Evolutionary conservation across 2,797 vertebrate species (phyloP).

Genomic region (Limosa lapponica): DNA sequence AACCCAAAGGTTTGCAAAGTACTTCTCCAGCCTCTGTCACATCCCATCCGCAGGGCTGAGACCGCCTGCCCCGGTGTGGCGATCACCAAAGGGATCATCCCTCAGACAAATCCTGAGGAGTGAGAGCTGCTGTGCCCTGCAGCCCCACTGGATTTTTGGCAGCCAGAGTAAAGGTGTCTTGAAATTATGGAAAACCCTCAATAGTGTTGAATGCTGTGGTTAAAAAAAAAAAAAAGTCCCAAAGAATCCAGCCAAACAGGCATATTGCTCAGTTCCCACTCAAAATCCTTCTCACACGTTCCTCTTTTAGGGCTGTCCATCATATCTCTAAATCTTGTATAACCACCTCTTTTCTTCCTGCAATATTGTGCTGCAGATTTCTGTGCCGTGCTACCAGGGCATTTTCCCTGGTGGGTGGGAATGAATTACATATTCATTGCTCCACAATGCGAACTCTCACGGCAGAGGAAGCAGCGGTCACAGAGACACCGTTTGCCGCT

Average conservation of each 20-base stretch:
- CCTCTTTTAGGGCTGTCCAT: neutral
- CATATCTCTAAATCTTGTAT: neutral
- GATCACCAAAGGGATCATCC: neutral
- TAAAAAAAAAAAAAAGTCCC: neutral
- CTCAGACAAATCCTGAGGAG: neutral
- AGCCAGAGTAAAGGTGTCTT: neutral
- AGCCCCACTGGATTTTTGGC: neutral
- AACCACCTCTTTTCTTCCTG: neutral
- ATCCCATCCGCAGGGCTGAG: neutral
- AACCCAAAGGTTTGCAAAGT: neutral
- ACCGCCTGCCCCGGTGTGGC: neutral
- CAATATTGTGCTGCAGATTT: neutral
- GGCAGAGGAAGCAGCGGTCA: conserved; percentile 25
- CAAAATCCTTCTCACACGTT: neutral
- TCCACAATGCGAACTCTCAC: neutral
- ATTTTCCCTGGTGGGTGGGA: conserved; percentile 6
- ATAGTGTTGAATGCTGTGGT: neutral
- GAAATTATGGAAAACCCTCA: neutral
- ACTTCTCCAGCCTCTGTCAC: neutral
- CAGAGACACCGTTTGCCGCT: neutral
- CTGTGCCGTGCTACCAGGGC: neutral
- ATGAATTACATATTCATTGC: neutral
- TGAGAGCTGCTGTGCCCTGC: neutral
- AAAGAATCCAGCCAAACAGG: neutral
- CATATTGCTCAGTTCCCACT: neutral